phyloP scores from a whole-genome alignment of 2,888 invertebrate genomes.

The Herminia tarsipennalis region DNA sequence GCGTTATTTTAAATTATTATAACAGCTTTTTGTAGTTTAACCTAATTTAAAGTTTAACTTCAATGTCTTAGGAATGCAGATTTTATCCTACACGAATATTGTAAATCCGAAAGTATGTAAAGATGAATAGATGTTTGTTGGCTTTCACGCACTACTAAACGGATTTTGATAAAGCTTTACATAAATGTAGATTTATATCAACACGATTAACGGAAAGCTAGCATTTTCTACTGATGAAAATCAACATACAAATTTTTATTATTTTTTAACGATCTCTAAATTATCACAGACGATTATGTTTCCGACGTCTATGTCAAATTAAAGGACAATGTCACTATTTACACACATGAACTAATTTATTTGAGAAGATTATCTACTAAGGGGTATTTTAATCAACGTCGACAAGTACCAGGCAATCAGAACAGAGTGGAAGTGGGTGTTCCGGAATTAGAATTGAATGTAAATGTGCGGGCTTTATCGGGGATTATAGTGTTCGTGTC shows the following conservation, averaged over 20 bases:
- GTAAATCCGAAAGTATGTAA: too few species aligned
- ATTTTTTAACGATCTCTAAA: too few species aligned
- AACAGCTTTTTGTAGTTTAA: slow-evolving; percentile 26
- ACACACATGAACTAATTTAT: slow-evolving; percentile 34
- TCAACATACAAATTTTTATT: too few species aligned
- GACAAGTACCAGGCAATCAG: slow-evolving; percentile 82
- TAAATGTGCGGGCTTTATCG: slow-evolving; percentile 87
- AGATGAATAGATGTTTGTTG: too few species aligned
- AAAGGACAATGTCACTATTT: slow-evolving; percentile 18
- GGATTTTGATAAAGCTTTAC: too few species aligned
- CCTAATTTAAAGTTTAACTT: slow-evolving; percentile 20
- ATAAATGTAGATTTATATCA: too few species aligned
- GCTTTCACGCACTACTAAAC: too few species aligned
- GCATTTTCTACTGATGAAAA: too few species aligned
- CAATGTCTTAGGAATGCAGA: not conserved
- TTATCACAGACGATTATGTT: too few species aligned
- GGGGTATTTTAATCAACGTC: slow-evolving; percentile 77
- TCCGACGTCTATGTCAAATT: too few species aligned
- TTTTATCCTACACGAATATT: too few species aligned
- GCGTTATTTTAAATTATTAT: slow-evolving; percentile 36
- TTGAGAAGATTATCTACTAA: slow-evolving; percentile 43
- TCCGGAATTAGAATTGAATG: slow-evolving; percentile 85
- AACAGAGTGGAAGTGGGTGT: slow-evolving; percentile 73
- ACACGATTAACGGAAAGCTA: too few species aligned
- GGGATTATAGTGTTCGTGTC: slow-evolving; percentile 85